Percentiles rank a stretch among this genome's conserved stretches.
These are phyloP conservation scores for Eubasilissa regina DNA, from an alignment of 1,140 invertebrate species.

Conservation along the genomic window DNA sequence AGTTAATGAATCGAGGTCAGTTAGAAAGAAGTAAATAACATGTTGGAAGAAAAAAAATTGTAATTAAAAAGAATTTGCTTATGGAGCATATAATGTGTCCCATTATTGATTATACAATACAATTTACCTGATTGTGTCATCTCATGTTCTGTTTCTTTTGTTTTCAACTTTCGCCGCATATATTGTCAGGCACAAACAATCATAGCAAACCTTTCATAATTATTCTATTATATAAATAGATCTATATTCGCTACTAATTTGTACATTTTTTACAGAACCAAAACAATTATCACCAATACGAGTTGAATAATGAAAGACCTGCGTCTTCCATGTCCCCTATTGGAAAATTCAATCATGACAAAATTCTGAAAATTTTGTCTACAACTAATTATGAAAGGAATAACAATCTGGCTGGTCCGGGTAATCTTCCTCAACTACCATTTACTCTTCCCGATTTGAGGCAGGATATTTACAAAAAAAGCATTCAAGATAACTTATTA, in stretches of 20 bases:
- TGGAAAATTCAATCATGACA: slow-evolving; percentile 58
- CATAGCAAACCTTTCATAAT: slow-evolving; percentile 62
- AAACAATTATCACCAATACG: slow-evolving; percentile 47
- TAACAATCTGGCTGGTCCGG: slow-evolving; percentile 64
- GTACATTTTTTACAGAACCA: slow-evolving; percentile 32
- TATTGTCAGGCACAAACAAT: too few relatives aligned
- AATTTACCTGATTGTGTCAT: too few relatives aligned
- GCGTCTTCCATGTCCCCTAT: slow-evolving; percentile 14
- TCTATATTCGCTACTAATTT: background rate
- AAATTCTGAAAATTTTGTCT: slow-evolving; percentile 63
- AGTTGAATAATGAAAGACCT: slow-evolving; percentile 32
- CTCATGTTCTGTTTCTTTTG: too few relatives aligned
- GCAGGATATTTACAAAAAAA: slow-evolving; percentile 66
- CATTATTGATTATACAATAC: too few relatives aligned
- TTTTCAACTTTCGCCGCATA: background rate
- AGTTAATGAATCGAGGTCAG: too few relatives aligned
- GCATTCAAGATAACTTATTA: slow-evolving; percentile 67
- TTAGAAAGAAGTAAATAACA: too few relatives aligned
- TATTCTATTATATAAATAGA: too few relatives aligned
- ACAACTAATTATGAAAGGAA: slow-evolving; percentile 67
- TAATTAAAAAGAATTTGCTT: too few relatives aligned
- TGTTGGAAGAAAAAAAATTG: too few relatives aligned
- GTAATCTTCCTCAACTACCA: slow-evolving; percentile 62
- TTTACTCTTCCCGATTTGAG: slow-evolving; percentile 63
- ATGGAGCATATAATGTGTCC: too few relatives aligned